Percentiles rank a stretch among this genome's conserved stretches.
phyloP scores from a whole-genome alignment of 2,888 invertebrate species.

The Latrodectus elegans region DNA sequence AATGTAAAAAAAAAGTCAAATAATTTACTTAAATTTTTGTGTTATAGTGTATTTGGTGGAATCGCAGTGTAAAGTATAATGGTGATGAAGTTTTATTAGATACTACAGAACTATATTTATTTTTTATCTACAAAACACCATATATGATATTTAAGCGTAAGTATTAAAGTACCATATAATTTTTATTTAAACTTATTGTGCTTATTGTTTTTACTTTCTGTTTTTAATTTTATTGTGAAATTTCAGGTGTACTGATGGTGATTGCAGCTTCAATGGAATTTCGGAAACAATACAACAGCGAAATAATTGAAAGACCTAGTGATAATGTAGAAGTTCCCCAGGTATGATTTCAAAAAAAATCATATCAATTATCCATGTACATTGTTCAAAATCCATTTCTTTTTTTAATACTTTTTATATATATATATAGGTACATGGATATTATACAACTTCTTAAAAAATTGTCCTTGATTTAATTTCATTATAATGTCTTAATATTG shows the following conservation, averaged over 20 bases:
- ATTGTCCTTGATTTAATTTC: no score
- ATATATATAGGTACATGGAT: no score
- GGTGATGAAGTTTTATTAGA: slow-evolving; percentile 96
- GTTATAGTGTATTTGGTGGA: slow-evolving; percentile 95
- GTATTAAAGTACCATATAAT: slow-evolving; percentile 59
- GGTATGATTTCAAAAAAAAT: slow-evolving; percentile 77
- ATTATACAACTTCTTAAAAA: no score
- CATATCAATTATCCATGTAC: no score
- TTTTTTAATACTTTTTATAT: no score
- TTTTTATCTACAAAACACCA: slow-evolving; percentile 96
- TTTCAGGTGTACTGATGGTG: slow-evolving; percentile 89
- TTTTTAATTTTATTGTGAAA: slow-evolving; percentile 2
- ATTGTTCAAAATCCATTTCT: no score
- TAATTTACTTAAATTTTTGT: not conserved
- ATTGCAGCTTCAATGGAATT: slow-evolving; percentile 97
- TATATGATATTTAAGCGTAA: slow-evolving; percentile 92
- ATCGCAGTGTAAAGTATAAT: slow-evolving; percentile 95
- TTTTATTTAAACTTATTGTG: not conserved
- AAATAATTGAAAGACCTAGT: slow-evolving; percentile 91
- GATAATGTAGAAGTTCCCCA: slow-evolving; percentile 96
- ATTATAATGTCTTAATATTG: no score
- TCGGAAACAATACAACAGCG: slow-evolving; percentile 93
- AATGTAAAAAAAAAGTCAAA: not conserved
- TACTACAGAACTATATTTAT: slow-evolving; percentile 97
- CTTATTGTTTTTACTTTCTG: not conserved